phyloP scores from a whole-genome alignment of 2,113 vertebrate species.

The Pangasianodon gigas region DNA sequence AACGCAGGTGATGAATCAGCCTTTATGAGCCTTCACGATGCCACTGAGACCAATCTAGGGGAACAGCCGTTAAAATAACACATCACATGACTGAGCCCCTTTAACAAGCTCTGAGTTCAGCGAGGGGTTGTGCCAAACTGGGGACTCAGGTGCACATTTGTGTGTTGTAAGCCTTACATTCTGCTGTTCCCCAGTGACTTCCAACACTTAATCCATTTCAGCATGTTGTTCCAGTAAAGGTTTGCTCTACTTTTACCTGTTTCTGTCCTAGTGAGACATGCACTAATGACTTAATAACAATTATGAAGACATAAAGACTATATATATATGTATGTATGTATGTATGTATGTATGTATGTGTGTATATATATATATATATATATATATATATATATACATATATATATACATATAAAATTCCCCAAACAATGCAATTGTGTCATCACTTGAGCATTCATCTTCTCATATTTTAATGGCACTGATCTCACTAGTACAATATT shows the following conservation, averaged over 20 bases:
- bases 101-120: constrained; percentile 68
- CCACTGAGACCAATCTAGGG: constrained; percentile 69
- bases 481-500: too few species aligned
- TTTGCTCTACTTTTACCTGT: constrained; percentile 24
- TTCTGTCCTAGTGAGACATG: constrained; percentile 1
- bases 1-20: constrained; percentile 69
- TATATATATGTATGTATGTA: neutral
- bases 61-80: constrained; percentile 71
- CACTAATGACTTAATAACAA: constrained; percentile 31
- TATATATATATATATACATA: too few species aligned
- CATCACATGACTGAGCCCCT: constrained; percentile 71
- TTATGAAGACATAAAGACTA: neutral
- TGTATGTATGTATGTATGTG: neutral
- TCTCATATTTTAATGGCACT: too few species aligned
- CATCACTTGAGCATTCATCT: too few species aligned
- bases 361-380: neutral
- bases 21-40: constrained; percentile 70
- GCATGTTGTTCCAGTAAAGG: constrained; percentile 55
- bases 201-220: constrained; percentile 40
- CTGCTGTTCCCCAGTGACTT: constrained; percentile 35
- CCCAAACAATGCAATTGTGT: too few species aligned
- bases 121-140: constrained; percentile 48
- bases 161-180: constrained; percentile 57
- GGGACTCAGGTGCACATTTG: constrained; percentile 59
- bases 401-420: too few species aligned